Base-by-base conservation (phyloP, 2,888 invertebrate species). In the Melinopterus prodromus region DNA sequence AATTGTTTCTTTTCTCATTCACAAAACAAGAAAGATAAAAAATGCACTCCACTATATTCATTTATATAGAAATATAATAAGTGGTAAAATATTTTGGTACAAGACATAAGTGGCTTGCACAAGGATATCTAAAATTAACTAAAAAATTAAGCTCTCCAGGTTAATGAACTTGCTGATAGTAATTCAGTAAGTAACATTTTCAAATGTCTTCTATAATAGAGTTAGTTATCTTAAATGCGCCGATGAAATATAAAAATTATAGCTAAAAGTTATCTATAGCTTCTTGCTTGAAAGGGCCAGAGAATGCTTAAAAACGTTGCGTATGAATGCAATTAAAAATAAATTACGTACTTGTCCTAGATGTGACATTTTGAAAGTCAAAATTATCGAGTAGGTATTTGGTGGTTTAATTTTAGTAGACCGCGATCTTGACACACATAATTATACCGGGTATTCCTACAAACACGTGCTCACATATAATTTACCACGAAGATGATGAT, bases 351-450 rank as follows among this genome's bases (percentile, higher is more conserved):
- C 9, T 12, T 53, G 53, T 53, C 53, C 53, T 53, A 53, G 53
- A 53, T 53, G 53, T 53, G 53, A 53, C 53, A 53, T 53, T 7
- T 12, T 12, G 53, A 53, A 53, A 12, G 53, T 53, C 12, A 9
- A 53, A 53, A 53, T 53, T 53, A 53, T 53, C 7, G 9, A 53
- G 53, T 26, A 26, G 26, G 26, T 12, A 53, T 53, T 53, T 53
- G 7, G 53, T 9, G 53, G 53, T 53, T 53, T 53, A 53, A 53
- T 53, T 53, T 53, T 53, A 53, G 53, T 53, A 12, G 53, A 53
- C 53, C 74, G 35, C 74, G 74, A 35, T 74, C 74, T 74, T 74
- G 74, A 74, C 74, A 74, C 36, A 74, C 35, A 53, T 53, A 53
- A 53, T 53, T 53, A 53, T 12, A 53, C 53, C 53, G 35, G 37